These are phyloP conservation scores for Cheilosia soror DNA, from an alignment of 2,888 invertebrate species.

Conservation along the genomic window DNA sequence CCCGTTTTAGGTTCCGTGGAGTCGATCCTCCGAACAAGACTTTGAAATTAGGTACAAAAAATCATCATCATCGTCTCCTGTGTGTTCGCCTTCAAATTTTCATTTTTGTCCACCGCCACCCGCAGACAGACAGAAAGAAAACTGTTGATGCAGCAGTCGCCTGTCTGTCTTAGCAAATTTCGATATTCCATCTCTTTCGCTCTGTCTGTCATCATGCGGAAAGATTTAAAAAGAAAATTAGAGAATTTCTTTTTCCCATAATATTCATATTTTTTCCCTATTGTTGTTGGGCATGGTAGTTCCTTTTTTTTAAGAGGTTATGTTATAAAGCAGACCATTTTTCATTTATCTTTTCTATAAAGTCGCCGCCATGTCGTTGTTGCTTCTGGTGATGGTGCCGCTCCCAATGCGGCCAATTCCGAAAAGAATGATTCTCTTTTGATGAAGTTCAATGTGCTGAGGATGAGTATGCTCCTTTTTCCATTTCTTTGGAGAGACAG, in stretches of 20 bases:
- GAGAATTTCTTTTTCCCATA: slow-evolving; percentile 58
- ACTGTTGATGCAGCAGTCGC: slow-evolving; percentile 75
- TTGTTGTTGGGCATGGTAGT: slow-evolving; percentile 27
- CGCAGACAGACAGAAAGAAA: slow-evolving; percentile 44
- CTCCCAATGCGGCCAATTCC: slow-evolving; percentile 64
- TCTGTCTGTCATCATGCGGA: not conserved
- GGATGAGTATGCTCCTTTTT: slow-evolving; percentile 62
- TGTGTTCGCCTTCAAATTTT: slow-evolving; percentile 53
- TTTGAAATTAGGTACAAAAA: slow-evolving; percentile 65
- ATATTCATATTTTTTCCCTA: slow-evolving; percentile 53
- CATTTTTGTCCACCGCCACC: not conserved
- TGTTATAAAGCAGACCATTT: slow-evolving; percentile 66
- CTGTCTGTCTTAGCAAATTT: slow-evolving; percentile 72
- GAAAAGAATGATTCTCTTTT: slow-evolving; percentile 71
- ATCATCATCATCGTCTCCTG: slow-evolving; percentile 48
- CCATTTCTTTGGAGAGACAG: slow-evolving; percentile 27
- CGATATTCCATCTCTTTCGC: slow-evolving; percentile 28
- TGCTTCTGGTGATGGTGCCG: slow-evolving; percentile 15
- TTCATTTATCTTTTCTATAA: slow-evolving; percentile 66
- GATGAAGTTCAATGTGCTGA: slow-evolving; percentile 72
- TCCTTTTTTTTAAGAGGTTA: slow-evolving; percentile 57
- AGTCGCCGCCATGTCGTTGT: slow-evolving; percentile 48
- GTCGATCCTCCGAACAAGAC: slow-evolving; percentile 46
- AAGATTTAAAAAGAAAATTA: slow-evolving; percentile 49
- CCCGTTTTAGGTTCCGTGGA: slow-evolving; percentile 30